Percentiles rank a stretch among this genome's conserved stretches.
These are phyloP conservation scores for Yasuhikotakia modesta DNA, from an alignment of 2,797 vertebrate genomes.

Conservation along the genomic window DNA sequence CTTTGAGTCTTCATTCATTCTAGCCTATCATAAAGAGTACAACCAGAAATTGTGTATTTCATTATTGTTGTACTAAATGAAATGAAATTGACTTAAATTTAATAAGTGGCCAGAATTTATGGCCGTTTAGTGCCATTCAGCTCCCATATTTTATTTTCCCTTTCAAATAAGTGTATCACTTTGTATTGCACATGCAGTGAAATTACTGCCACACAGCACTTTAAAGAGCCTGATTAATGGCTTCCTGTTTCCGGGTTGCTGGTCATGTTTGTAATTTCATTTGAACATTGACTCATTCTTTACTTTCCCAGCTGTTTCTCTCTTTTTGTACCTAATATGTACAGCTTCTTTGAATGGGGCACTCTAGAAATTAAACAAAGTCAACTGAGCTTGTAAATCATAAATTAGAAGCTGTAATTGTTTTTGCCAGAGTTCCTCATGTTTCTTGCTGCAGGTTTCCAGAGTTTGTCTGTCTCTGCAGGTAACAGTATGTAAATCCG, in stretches of 20 bases:
- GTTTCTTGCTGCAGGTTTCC: neutral
- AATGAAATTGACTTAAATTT: slow-evolving; percentile 53
- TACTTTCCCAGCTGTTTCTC: slow-evolving; percentile 47
- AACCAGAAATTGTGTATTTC: slow-evolving; percentile 11
- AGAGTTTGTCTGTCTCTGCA: neutral
- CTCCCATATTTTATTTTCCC: slow-evolving; percentile 46
- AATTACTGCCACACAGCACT: slow-evolving; percentile 54
- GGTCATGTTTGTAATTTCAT: slow-evolving; percentile 60
- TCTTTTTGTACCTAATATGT: slow-evolving; percentile 50
- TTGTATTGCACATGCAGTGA: slow-evolving; percentile 37
- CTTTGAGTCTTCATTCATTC: slow-evolving; percentile 14
- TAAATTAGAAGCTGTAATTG: slow-evolving; percentile 52
- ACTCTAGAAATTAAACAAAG: slow-evolving; percentile 59
- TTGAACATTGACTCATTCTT: slow-evolving; percentile 51
- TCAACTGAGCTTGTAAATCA: slow-evolving; percentile 52
- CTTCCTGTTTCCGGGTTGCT: slow-evolving; percentile 47
- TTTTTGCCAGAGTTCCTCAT: slow-evolving; percentile 10
- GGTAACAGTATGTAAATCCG: neutral
- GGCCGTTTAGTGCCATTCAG: slow-evolving; percentile 39
- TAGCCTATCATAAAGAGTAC: slow-evolving; percentile 35
- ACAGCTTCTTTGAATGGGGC: slow-evolving; percentile 48
- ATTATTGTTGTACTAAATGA: slow-evolving; percentile 11
- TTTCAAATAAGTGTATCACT: slow-evolving; percentile 43
- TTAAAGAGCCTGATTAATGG: slow-evolving; percentile 56
- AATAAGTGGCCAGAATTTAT: slow-evolving; percentile 47